phyloP scores from a whole-genome alignment of 1,140 invertebrate genomes.

The Drepana arcuata region DNA sequence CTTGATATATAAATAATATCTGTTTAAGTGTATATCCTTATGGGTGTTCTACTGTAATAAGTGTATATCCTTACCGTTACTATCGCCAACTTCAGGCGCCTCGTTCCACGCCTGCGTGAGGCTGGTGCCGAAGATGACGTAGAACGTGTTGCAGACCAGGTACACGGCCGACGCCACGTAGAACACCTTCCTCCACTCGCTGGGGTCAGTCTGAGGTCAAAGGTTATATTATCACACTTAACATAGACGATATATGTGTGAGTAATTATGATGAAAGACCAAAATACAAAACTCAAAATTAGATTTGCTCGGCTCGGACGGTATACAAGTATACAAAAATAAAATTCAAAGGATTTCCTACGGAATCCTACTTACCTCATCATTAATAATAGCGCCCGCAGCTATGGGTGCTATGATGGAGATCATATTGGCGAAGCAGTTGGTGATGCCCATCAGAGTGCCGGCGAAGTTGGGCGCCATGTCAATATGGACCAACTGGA shows the following conservation, averaged over 20 bases:
- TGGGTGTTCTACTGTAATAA: no score
- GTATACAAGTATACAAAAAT: no score
- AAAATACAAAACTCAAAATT: no score
- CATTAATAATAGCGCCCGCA: slow-evolving; percentile 27
- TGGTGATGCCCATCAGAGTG: slow-evolving; percentile 81
- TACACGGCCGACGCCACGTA: slow-evolving; percentile 23
- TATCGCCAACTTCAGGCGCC: no score
- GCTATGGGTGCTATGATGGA: slow-evolving; percentile 44
- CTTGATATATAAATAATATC: no score
- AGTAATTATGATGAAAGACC: no score
- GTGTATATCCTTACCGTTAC: no score
- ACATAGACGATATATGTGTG: no score
- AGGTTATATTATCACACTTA: no score
- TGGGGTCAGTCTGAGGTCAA: slow-evolving; percentile 23
- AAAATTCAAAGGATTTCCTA: no score
- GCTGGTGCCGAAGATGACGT: slow-evolving; percentile 74
- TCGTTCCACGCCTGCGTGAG: slow-evolving; percentile 75
- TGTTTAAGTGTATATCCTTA: no score
- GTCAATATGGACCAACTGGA: slow-evolving; percentile 81
- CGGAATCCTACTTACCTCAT: slow-evolving; percentile 42
- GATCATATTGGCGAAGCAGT: slow-evolving; percentile 77
- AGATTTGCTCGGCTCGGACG: no score
- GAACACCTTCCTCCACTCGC: slow-evolving; percentile 26
- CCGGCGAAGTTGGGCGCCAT: slow-evolving; percentile 81
- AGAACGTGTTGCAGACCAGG: slow-evolving; percentile 74